These are phyloP conservation scores for Pedetes capensis DNA, from an alignment of 2,113 vertebrate species.

Conservation along the genomic window DNA sequence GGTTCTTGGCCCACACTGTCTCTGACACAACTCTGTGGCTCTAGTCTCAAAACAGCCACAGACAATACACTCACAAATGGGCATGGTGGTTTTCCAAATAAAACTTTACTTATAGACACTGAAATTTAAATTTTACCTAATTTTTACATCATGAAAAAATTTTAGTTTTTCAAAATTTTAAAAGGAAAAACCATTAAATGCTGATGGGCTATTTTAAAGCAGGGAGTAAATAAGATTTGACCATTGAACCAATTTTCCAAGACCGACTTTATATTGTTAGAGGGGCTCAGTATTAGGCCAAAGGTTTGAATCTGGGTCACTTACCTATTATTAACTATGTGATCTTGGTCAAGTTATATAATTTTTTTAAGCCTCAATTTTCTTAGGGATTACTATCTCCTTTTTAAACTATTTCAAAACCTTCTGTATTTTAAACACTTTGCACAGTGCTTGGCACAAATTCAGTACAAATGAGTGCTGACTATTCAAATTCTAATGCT, in stretches of 20 bases:
- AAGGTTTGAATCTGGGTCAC: background rate
- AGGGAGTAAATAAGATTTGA: background rate
- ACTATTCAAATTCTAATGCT: background rate
- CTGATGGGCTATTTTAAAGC: background rate
- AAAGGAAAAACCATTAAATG: background rate
- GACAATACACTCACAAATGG: background rate
- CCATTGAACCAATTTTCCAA: background rate
- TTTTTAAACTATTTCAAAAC: too few relatives aligned
- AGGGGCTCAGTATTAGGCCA: background rate
- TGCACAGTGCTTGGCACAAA: background rate
- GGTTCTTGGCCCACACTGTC: background rate
- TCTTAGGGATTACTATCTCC: too few relatives aligned
- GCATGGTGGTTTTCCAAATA: background rate
- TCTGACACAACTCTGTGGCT: accelerated
- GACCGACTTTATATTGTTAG: background rate
- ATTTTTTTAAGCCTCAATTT: background rate
- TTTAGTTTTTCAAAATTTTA: background rate
- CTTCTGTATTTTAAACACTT: background rate
- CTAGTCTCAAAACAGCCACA: background rate
- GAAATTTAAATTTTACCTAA: background rate
- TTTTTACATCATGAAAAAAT: background rate
- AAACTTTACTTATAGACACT: too few relatives aligned
- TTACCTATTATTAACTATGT: background rate
- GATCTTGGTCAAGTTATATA: background rate
- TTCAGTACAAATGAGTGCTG: background rate